These are phyloP conservation scores for zebrafish (Danio rerio) DNA, from an alignment of 2,113 vertebrate species.

Conservation along the genomic window GRCz12tu NC_133192.1:2531001-2531500, in stretches of 20 bases:
- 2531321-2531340: too few relatives aligned
- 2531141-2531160: constrained; percentile 84
- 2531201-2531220: constrained; percentile 92
- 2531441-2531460: too few relatives aligned
- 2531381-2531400: too few relatives aligned
- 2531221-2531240: constrained; percentile 94
- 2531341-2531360: too few relatives aligned
- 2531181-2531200: constrained; percentile 91
- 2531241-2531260: constrained; percentile 80
- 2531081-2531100: constrained; percentile 98
- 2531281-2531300: too few relatives aligned
- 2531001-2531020: constrained; percentile 98
- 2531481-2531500: too few relatives aligned
- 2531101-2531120: constrained; percentile 96
- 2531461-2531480: too few relatives aligned
- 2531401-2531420: too few relatives aligned
- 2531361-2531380: too few relatives aligned
- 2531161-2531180: constrained; percentile 94
- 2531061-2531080: constrained; percentile 95
- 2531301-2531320: too few relatives aligned
- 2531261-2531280: constrained; percentile 80
- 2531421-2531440: too few relatives aligned
- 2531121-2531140: constrained; percentile 86
- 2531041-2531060: constrained; percentile 99
- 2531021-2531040: constrained; percentile 94